A percentile compares a stretch with the other conserved stretches of the same genome.
Evolutionary conservation across 1,140 invertebrate genomes (phyloP).

Genomic region (Drosophila kurseongensis): DNA sequence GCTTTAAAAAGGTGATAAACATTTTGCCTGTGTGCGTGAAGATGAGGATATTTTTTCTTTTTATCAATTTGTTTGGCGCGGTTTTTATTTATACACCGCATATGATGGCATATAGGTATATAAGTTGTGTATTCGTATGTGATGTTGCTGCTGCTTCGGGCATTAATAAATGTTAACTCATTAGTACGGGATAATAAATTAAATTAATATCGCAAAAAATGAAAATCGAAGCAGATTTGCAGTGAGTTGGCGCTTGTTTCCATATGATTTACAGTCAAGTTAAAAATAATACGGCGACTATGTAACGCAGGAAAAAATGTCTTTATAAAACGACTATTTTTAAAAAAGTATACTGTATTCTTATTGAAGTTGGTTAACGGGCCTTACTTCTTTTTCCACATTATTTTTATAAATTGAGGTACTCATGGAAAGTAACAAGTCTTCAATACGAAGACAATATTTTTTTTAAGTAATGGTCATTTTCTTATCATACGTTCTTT

Average conservation of each 20-base stretch:
- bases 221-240: constrained; percentile 46
- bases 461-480: too few species aligned
- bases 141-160: constrained; percentile 10
- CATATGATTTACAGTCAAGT: constrained; percentile 54
- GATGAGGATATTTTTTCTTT: constrained; percentile 19
- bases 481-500: too few species aligned
- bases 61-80: constrained; percentile 59
- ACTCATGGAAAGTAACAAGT: too few species aligned
- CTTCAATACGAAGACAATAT: too few species aligned
- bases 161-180: constrained; percentile 78
- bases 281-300: too few species aligned
- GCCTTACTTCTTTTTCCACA: too few species aligned
- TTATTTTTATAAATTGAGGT: too few species aligned
- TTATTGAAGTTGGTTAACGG: too few species aligned
- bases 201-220: constrained; percentile 52
- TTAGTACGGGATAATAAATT: constrained; percentile 68
- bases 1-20: constrained; percentile 63
- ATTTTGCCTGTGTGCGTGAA: constrained; percentile 18
- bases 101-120: constrained; percentile 18
- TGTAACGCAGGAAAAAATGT: too few species aligned
- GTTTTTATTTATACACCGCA: constrained; percentile 51
- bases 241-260: constrained; percentile 53
- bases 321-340: too few species aligned
- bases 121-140: constrained; percentile 4
- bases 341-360: too few species aligned